Conservation (phyloP, 2,888 invertebrate species). For the Polydrusus tereticollis region DNA sequence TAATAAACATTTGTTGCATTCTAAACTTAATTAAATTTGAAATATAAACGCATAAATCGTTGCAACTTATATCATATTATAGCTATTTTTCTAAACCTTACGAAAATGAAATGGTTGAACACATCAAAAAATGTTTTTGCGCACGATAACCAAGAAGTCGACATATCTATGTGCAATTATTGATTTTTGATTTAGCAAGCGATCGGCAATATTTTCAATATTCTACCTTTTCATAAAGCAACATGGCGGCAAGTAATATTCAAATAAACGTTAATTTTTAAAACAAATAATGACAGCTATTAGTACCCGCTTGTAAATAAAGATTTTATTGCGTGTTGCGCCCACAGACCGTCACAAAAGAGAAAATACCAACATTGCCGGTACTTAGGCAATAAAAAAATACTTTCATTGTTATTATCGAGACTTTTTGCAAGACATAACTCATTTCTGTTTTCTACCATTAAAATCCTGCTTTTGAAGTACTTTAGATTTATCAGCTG, state of each 20-base stretch:
- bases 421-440: background rate
- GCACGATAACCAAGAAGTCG: too few relatives aligned
- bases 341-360: slow-evolving; percentile 11
- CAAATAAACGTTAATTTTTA: background rate
- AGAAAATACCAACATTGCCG: background rate
- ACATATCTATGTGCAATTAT: too few relatives aligned
- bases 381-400: slow-evolving; percentile 10
- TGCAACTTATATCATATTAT: too few relatives aligned
- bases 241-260: background rate
- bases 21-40: too few relatives aligned
- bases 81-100: too few relatives aligned
- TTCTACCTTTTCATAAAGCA: background rate
- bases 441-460: background rate
- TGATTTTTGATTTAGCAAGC: too few relatives aligned
- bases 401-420: slow-evolving; percentile 7
- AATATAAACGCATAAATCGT: too few relatives aligned
- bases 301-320: slow-evolving; percentile 1
- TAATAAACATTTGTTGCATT: too few relatives aligned
- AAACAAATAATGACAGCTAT: background rate
- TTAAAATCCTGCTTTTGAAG: background rate
- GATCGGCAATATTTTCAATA: too few relatives aligned
- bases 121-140: too few relatives aligned
- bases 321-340: slow-evolving; percentile 4
- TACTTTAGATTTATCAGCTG: background rate
- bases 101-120: too few relatives aligned